These are phyloP conservation scores for Tuberolachnus salignus DNA, from an alignment of 2,888 invertebrate genomes.

Conservation along the genomic window DNA sequence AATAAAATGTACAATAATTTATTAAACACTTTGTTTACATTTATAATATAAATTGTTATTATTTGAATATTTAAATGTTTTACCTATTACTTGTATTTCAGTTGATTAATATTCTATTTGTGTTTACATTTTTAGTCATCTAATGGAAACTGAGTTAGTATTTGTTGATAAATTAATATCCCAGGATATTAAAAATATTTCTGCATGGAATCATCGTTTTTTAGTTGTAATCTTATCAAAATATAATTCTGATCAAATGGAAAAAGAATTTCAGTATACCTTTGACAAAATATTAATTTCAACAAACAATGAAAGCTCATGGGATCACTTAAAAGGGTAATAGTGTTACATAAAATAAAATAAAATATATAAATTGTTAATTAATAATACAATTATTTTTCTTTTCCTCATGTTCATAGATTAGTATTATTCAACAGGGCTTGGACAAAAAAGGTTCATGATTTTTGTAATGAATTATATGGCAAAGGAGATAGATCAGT, in stretches of 20 bases:
- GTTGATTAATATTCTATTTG: constrained; percentile 16
- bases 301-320: constrained; percentile 95
- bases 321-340: constrained; percentile 95
- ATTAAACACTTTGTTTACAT: too few relatives aligned
- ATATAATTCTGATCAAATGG: constrained; percentile 78
- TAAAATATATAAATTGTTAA: too few relatives aligned
- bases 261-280: constrained; percentile 80
- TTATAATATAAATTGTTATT: too few relatives aligned
- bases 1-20: too few relatives aligned
- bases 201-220: constrained; percentile 99
- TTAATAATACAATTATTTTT: too few relatives aligned
- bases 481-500: constrained; percentile 76
- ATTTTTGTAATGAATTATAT: constrained; percentile 79
- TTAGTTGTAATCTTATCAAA: constrained; percentile 85
- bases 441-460: constrained; percentile 70
- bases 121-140: constrained; percentile 22
- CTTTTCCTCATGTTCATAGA: constrained; percentile 62
- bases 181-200: constrained; percentile 94
- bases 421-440: constrained; percentile 64
- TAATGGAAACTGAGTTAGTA: constrained; percentile 72
- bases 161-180: constrained; percentile 80
- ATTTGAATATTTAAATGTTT: not conserved
- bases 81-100: not conserved
- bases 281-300: constrained; percentile 80
- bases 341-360: too few relatives aligned